phyloP scores from a whole-genome alignment of 2,888 invertebrate genomes.

The Athripsodes cinereus region DNA sequence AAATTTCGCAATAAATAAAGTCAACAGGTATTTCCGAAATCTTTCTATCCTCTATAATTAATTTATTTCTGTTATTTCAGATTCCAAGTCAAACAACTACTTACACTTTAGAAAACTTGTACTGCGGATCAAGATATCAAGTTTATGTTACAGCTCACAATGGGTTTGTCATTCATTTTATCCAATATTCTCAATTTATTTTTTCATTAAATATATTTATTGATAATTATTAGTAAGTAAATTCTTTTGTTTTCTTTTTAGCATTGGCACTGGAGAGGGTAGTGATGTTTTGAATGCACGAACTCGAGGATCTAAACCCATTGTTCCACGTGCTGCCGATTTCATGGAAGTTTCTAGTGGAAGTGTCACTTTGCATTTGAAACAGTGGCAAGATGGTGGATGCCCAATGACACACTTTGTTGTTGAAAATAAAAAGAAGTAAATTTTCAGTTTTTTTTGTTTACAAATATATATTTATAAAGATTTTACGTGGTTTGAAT shows the following conservation, averaged over 20 bases:
- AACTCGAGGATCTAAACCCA: conserved; percentile 91
- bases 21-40: too few relatives aligned
- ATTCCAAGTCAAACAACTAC: conserved; percentile 72
- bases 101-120: conserved; percentile 78
- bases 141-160: conserved; percentile 91
- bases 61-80: conserved; percentile 30
- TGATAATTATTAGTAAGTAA: not conserved
- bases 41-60: too few relatives aligned
- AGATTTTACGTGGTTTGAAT: too few relatives aligned
- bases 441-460: conserved; percentile 29
- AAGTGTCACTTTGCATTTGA: conserved; percentile 85
- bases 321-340: conserved; percentile 82
- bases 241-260: conserved; percentile 34
- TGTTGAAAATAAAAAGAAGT: conserved; percentile 92
- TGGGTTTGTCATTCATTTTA: conserved; percentile 59
- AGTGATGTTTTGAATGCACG: conserved; percentile 84
- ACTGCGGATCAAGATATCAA: conserved; percentile 91
- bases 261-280: conserved; percentile 87
- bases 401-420: conserved; percentile 95
- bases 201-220: not conserved
- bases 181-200: not conserved
- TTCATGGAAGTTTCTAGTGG: conserved; percentile 92
- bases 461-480: not conserved
- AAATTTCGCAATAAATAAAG: too few relatives aligned
- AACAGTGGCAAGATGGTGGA: conserved; percentile 91